phyloP scores from a whole-genome alignment of 2,113 vertebrate species.

The Pao palembangensis region DNA sequence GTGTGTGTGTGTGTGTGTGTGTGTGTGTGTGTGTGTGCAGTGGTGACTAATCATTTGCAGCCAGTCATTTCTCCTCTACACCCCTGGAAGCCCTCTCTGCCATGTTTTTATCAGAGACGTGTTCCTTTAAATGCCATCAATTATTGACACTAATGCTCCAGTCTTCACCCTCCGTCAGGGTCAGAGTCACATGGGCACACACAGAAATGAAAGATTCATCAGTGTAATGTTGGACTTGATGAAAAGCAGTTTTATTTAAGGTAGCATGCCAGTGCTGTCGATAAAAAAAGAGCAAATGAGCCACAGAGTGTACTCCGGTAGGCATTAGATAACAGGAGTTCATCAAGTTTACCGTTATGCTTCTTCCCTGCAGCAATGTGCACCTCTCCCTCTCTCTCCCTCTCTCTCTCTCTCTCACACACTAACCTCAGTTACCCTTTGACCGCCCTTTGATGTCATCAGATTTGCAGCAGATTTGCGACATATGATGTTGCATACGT shows the following conservation, averaged over 20 bases:
- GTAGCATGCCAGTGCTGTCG: slow-evolving; percentile 16
- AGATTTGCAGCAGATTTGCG: slow-evolving; percentile 30
- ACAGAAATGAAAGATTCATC: slow-evolving; percentile 54
- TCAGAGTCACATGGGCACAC: slow-evolving; percentile 38
- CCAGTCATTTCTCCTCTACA: slow-evolving; percentile 1
- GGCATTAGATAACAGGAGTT: slow-evolving; percentile 71
- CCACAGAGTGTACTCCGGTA: slow-evolving; percentile 34
- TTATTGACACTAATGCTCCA: slow-evolving; percentile 53
- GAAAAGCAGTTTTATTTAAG: slow-evolving; percentile 33
- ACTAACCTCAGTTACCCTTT: too few relatives aligned
- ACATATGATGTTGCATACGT: slow-evolving; percentile 35
- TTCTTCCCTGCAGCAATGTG: slow-evolving; percentile 36
- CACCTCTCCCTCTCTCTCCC: too few relatives aligned
- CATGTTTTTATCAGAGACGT: slow-evolving; percentile 22
- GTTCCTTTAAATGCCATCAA: slow-evolving; percentile 42
- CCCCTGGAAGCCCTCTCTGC: slow-evolving; percentile 22
- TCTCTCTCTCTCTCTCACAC: too few relatives aligned
- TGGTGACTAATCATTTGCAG: slow-evolving; percentile 20
- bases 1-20: neutral
- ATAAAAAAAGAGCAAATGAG: slow-evolving; percentile 11
- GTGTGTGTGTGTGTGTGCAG: slow-evolving; percentile 1
- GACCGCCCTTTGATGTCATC: too few relatives aligned
- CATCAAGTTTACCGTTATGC: slow-evolving; percentile 66
- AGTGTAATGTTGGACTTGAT: slow-evolving; percentile 23
- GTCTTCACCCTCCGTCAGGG: slow-evolving; percentile 33